Evolutionary conservation across 2,113 vertebrate species (phyloP), one percentile per base, ranked within the genome.

Genomic region (Furnarius figulus): DNA sequence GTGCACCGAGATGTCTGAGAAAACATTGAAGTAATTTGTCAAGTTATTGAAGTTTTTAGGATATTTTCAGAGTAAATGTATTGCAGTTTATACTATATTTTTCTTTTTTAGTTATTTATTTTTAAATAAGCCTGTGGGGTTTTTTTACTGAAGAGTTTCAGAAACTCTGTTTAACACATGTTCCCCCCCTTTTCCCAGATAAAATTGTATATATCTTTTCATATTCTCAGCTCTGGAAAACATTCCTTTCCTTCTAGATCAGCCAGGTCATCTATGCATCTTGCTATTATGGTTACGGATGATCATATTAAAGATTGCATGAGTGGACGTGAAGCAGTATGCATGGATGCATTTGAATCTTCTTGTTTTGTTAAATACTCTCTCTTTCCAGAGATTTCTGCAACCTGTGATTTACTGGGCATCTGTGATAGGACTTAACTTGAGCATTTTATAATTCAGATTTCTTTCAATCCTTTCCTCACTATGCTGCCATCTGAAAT

Each of bases 201-300:
- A 42, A 71, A 75, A 22, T 71, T 90, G 14, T 28, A 49, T 30
- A 17, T 46, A 35, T 46, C 14, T 33, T 93, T 77, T 80, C 2
- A 0, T 85, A 67, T 59, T 39, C 40, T 91, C 12, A 62, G 31
- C 35, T 82, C 58, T 76, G 35, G 49, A 87, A 55, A 87, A 66
- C 87, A 85, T 85, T 89, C 50, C 58, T 91, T 95, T 85, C 62
- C 68, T 91, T 85, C 75, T 85, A 67, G 67, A 85, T 76, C 42
- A 87, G 30, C 27, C 39, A 10, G 30, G 10, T 93, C 46, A 88
- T 83, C 59, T 70, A 30, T 25, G 33, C 42, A 55, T 73, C 53
- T 67, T 90, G 33, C 21, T 79, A 83, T 94, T 83, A 63, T 85
- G 63, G 33, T 66, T 95, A 35, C 35, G 50, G 78, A 62, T 89